Evolutionary conservation across 2,797 vertebrate genomes (phyloP).

Genomic region (Babyrousa celebensis): DNA sequence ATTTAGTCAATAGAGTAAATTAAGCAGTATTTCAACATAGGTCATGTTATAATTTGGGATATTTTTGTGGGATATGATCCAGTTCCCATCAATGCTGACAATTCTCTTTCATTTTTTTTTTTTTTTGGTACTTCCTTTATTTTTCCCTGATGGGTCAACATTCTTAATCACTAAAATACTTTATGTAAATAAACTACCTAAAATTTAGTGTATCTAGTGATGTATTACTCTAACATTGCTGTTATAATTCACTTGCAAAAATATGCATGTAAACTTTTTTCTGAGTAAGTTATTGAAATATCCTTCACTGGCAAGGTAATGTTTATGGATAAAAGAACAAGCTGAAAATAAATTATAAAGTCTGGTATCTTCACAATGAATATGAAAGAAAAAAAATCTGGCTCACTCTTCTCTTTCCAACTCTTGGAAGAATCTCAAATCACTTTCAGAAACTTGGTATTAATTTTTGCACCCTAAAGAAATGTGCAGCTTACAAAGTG

Average conservation of each 20-base stretch:
- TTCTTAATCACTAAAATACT: slow-evolving; percentile 83
- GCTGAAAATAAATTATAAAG: not conserved
- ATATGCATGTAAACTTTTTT: not conserved
- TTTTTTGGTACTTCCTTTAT: slow-evolving; percentile 76
- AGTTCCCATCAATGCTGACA: slow-evolving; percentile 56
- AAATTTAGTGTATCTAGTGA: not conserved
- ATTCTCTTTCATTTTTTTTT: slow-evolving; percentile 74
- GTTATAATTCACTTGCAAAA: slow-evolving; percentile 67
- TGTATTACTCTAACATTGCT: not conserved
- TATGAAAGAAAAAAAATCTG: not conserved
- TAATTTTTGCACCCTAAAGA: slow-evolving; percentile 46
- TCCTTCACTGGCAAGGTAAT: slow-evolving; percentile 46
- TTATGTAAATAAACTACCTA: slow-evolving; percentile 70
- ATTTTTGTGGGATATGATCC: slow-evolving; percentile 79
- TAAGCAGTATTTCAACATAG: slow-evolving; percentile 72
- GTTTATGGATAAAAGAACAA: slow-evolving; percentile 72
- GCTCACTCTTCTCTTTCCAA: not conserved
- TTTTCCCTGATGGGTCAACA: slow-evolving; percentile 77
- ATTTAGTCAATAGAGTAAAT: slow-evolving; percentile 78
- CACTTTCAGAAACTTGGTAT: slow-evolving; percentile 45
- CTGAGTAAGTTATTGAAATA: slow-evolving; percentile 62
- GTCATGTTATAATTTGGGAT: slow-evolving; percentile 74
- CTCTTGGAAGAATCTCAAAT: slow-evolving; percentile 18
- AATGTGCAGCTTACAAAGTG: slow-evolving; percentile 39
- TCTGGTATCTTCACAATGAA: slow-evolving; percentile 19